A percentile compares a stretch with the other conserved stretches of the same genome.
These are phyloP conservation scores for Sterna hirundo DNA, from an alignment of 2,113 vertebrate species.

Conservation along the genomic window DNA sequence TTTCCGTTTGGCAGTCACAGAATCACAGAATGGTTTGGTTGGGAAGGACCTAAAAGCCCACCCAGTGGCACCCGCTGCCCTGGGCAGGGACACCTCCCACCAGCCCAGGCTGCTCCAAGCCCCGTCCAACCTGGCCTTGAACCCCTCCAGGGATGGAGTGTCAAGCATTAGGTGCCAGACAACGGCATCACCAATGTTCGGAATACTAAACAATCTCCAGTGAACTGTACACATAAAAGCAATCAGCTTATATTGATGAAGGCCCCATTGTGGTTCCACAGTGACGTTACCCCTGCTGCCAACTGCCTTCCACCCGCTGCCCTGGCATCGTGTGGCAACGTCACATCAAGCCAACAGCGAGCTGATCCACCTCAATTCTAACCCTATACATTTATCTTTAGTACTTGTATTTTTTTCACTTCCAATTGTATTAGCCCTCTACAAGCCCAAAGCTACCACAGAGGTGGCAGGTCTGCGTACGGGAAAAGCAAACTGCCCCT, in stretches of 20 bases:
- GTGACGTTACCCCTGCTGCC: not conserved
- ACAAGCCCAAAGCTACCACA: not conserved
- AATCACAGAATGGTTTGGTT: no score
- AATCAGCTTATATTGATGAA: not conserved
- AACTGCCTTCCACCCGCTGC: not conserved
- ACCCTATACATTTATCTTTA: not conserved
- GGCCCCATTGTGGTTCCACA: not conserved
- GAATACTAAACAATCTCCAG: not conserved
- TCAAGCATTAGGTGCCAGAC: not conserved
- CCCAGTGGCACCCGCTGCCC: no score
- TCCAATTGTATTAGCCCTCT: not conserved
- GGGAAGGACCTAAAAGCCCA: no score
- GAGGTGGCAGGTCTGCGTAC: fast-evolving
- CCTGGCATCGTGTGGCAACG: fast-evolving
- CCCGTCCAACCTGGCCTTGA: no score
- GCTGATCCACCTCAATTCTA: not conserved
- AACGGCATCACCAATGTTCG: fast-evolving
- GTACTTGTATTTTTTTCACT: not conserved
- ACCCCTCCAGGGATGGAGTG: no score
- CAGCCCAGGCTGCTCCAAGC: no score
- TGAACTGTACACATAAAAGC: not conserved
- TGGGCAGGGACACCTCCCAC: no score
- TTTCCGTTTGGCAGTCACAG: not conserved
- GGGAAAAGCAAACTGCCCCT: not conserved
- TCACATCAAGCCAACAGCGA: not conserved